Percentiles rank a stretch among this genome's conserved stretches.
Evolutionary conservation across 2,888 invertebrate genomes (phyloP).

Genomic region (Megamerina dolium): DNA sequence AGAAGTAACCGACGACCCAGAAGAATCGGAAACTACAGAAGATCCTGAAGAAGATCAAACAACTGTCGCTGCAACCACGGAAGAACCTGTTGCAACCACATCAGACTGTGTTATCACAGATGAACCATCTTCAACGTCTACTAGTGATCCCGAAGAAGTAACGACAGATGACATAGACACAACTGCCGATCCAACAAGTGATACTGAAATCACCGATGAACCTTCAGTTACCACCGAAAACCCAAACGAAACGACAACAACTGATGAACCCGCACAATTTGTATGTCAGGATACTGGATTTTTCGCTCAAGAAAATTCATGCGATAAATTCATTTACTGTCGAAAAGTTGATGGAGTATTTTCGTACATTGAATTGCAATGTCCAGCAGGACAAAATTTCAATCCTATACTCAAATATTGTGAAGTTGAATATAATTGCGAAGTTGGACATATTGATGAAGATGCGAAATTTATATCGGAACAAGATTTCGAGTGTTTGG

Average conservation of each 20-base stretch:
- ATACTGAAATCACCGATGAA: not conserved
- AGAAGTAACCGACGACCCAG: conserved; percentile 5
- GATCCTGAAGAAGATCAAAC: conserved; percentile 1
- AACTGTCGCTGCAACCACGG: conserved; percentile 2
- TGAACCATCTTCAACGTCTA: conserved; percentile 1
- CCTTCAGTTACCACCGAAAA: conserved; percentile 8
- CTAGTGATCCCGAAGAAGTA: not conserved
- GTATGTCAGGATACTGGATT: conserved; percentile 30
- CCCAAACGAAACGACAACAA: conserved; percentile 1
- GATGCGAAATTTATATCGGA: not conserved
- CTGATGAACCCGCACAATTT: conserved; percentile 5
- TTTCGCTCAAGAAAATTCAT: conserved; percentile 22
- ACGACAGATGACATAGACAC: conserved; percentile 3
- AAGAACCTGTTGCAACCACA: too few relatives aligned
- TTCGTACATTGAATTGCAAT: conserved; percentile 10
- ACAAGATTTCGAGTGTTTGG: conserved; percentile 16
- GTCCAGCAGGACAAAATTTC: conserved; percentile 29
- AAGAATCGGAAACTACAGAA: conserved; percentile 4
- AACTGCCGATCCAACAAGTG: not conserved
- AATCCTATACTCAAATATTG: conserved; percentile 25
- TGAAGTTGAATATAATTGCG: conserved; percentile 18
- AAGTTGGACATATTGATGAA: too few relatives aligned
- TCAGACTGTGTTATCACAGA: conserved; percentile 4
- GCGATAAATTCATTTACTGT: conserved; percentile 27
- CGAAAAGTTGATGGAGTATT: conserved; percentile 11